phyloP scores from a whole-genome alignment of 1,140 invertebrate genomes.

The Parapsyche elsis region DNA sequence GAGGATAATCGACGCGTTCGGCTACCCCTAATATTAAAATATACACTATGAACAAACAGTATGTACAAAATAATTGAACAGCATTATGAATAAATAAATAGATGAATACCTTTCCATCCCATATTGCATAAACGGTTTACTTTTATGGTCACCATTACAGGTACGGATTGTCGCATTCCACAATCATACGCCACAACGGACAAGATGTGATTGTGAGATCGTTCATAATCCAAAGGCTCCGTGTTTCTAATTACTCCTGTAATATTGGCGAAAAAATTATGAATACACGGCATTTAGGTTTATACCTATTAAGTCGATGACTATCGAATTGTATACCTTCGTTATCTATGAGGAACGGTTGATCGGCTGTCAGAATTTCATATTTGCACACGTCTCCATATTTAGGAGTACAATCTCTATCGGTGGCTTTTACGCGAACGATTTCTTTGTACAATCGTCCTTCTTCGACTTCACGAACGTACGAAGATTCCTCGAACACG shows the following conservation, averaged over 20 bases:
- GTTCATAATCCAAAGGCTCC: constrained; percentile 89
- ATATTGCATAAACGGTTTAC: constrained; percentile 81
- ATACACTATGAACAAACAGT: neutral
- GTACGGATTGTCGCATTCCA: constrained; percentile 88
- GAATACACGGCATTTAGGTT: neutral
- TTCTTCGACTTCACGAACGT: constrained; percentile 91
- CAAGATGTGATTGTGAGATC: constrained; percentile 95
- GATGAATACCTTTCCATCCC: constrained; percentile 78
- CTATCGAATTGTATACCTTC: constrained; percentile 78
- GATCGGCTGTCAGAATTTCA: constrained; percentile 88
- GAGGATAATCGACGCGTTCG: constrained; percentile 91
- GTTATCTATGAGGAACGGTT: constrained; percentile 93
- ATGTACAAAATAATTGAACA: constrained; percentile 28
- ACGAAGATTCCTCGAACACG: constrained; percentile 87
- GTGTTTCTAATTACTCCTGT: constrained; percentile 89
- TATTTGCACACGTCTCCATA: constrained; percentile 96
- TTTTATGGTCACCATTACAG: constrained; percentile 94
- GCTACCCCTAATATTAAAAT: constrained; percentile 74
- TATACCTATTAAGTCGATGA: neutral
- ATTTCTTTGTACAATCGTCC: constrained; percentile 91
- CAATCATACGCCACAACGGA: constrained; percentile 97
- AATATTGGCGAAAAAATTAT: constrained; percentile 28
- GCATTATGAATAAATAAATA: constrained; percentile 17
- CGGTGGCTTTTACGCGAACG: constrained; percentile 88
- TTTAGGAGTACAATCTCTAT: constrained; percentile 91